A percentile compares a stretch with the other conserved stretches of the same genome.
phyloP scores from a whole-genome alignment of 1,140 invertebrate genomes.

The Zaprionus taronus region DNA sequence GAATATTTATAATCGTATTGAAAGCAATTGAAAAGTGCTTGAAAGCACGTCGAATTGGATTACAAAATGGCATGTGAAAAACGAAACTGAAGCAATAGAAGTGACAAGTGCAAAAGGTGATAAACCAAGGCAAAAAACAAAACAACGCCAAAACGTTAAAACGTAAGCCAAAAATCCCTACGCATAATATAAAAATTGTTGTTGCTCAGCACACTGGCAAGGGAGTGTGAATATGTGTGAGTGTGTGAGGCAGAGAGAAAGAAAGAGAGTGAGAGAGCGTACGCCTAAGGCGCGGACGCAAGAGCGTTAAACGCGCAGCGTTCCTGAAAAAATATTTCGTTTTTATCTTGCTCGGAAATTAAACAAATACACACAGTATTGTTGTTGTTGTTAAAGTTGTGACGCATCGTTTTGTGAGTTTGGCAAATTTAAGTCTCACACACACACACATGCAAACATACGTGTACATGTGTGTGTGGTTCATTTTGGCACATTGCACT shows the following conservation, averaged over 20 bases:
- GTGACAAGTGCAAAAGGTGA: constrained; percentile 36
- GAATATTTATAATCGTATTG: constrained; percentile 54
- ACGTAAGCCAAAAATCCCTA: constrained; percentile 42
- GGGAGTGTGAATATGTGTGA: neutral
- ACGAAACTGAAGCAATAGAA: constrained; percentile 39
- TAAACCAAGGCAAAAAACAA: constrained; percentile 16
- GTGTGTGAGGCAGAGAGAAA: constrained; percentile 11
- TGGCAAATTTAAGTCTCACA: neutral
- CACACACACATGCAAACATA: neutral
- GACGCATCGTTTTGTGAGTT: constrained; percentile 6
- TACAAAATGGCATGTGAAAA: constrained; percentile 33
- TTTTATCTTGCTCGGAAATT: neutral
- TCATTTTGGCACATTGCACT: constrained; percentile 76
- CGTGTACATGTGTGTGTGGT: constrained; percentile 14
- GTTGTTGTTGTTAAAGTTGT: neutral
- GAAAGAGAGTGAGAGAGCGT: constrained; percentile 10
- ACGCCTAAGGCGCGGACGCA: constrained; percentile 45
- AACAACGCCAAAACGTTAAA: constrained; percentile 58
- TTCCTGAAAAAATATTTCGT: neutral
- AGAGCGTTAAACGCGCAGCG: constrained; percentile 58
- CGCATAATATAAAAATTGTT: constrained; percentile 27
- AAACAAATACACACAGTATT: constrained; percentile 1
- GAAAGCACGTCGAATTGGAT: constrained; percentile 36
- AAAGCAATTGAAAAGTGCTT: constrained; percentile 60
- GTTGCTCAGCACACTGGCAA: constrained; percentile 17